These are phyloP conservation scores for Pseudachorutes palmiensis DNA, from an alignment of 1,140 invertebrate genomes.

Conservation along the genomic window DNA sequence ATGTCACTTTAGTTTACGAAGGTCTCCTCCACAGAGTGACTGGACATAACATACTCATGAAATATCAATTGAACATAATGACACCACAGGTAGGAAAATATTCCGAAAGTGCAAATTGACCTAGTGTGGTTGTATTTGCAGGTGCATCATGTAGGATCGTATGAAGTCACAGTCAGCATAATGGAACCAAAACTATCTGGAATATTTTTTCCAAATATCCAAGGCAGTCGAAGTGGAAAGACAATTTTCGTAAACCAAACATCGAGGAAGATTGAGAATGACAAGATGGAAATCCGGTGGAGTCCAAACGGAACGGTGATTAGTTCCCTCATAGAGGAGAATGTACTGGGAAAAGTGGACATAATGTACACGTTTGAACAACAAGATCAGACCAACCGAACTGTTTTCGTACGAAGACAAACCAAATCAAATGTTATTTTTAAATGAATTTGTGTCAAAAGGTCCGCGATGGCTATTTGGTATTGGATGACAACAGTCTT, in stretches of 20 bases:
- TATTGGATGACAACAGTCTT: not conserved
- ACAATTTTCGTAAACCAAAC: not conserved
- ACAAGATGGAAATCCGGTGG: not conserved
- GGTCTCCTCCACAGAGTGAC: not conserved
- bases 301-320: not conserved
- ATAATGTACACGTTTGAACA: not conserved
- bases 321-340: not conserved
- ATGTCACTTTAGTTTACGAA: not conserved
- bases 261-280: not conserved
- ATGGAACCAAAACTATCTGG: not conserved
- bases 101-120: not conserved
- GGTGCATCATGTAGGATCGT: not conserved
- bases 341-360: not conserved
- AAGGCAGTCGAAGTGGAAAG: not conserved
- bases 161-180: not conserved
- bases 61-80: not conserved
- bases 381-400: not conserved
- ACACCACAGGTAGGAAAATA: not conserved
- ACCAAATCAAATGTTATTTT: no score
- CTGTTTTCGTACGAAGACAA: not conserved
- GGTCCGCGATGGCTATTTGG: slow-evolving; percentile 2
- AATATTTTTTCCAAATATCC: not conserved
- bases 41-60: not conserved
- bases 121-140: not conserved
- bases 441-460: no score